Conservation (phyloP, 2,113 vertebrate genomes). For the Syngnathoides biaculeatus region DNA sequence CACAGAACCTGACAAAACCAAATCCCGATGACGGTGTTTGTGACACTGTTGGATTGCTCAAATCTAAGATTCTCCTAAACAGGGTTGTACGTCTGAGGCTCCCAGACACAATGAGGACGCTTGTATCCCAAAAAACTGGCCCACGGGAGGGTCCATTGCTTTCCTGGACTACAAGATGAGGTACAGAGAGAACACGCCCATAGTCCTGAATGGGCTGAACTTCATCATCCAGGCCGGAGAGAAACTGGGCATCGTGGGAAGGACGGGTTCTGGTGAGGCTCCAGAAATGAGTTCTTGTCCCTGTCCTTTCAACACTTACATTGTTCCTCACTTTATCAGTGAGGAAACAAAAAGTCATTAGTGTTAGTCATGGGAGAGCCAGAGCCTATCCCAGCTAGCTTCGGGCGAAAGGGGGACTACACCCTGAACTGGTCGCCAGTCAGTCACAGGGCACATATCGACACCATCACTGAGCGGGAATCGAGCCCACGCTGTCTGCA, state of each 20-base stretch:
- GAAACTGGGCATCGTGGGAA: conserved; percentile 81
- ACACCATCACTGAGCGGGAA: too few species aligned
- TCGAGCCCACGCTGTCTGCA: too few species aligned
- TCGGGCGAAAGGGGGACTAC: too few species aligned
- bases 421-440: too few species aligned
- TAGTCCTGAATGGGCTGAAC: conserved; percentile 72
- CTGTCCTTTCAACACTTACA: background rate
- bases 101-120: conserved; percentile 45
- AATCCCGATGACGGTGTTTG: background rate
- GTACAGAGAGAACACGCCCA: conserved; percentile 75
- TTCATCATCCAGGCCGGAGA: conserved; percentile 67
- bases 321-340: background rate
- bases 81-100: conserved; percentile 72
- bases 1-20: background rate
- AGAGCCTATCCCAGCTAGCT: too few species aligned
- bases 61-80: conserved; percentile 11
- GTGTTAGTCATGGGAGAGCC: too few species aligned
- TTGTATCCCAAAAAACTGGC: conserved; percentile 69
- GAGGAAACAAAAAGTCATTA: too few species aligned
- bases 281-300: background rate
- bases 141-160: conserved; percentile 66
- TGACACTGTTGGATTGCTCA: background rate
- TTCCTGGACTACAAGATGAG: conserved; percentile 78
- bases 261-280: conserved; percentile 64
- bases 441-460: too few species aligned